Evolutionary conservation across 2,888 invertebrate genomes (phyloP), one percentile per base, ranked within the genome.

Genomic region (Caenorhabditis macrosperma): DNA sequence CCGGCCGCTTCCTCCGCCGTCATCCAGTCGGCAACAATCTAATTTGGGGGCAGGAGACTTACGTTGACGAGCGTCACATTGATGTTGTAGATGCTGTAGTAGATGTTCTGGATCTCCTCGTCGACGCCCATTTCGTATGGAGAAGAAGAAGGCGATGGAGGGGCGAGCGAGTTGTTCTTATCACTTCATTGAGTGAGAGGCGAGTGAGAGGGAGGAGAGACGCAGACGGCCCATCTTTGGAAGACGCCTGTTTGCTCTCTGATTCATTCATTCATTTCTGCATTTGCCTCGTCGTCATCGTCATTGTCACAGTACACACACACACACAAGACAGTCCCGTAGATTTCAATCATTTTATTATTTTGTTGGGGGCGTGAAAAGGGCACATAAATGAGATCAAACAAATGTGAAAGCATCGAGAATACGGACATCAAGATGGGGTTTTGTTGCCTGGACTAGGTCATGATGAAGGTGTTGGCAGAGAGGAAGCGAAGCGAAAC

Each of bases 31-130:
- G n/a, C 38, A 20, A 48, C 54, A 54, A 72, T 72, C 64, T 50
- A 72, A 72, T 72, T 72, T 72, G 24, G 46, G 17, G 35, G 48
- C 55, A 9, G 44, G 26, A 33, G 48, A 80, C 75, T 75, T 35
- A 81, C 81, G 64, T 76, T 79, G 38, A 61, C 63, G n/a, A 83
- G 64, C 26, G 83, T 78, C 20, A 63, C 30, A 72, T 83, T 81
- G 60, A 83, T 82, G 26, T 79, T 79, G 57, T 67, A 63, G 61
- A 83, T 81, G 57, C 79, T 82, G 57, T 80, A 77, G 69, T 82
- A 83, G 61, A 83, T 72, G 50, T 83, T 81, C 46, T 81, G 77
- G 55, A 83, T 61, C 54, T 83, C 83, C 52, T 77, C 75, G 35
- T 83, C 83, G n/a, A 79, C 77, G 50, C 83, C 83, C 83, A 83